phyloP scores from a whole-genome alignment of 2,888 invertebrate species.

The Caenorhabditis imperialis region DNA sequence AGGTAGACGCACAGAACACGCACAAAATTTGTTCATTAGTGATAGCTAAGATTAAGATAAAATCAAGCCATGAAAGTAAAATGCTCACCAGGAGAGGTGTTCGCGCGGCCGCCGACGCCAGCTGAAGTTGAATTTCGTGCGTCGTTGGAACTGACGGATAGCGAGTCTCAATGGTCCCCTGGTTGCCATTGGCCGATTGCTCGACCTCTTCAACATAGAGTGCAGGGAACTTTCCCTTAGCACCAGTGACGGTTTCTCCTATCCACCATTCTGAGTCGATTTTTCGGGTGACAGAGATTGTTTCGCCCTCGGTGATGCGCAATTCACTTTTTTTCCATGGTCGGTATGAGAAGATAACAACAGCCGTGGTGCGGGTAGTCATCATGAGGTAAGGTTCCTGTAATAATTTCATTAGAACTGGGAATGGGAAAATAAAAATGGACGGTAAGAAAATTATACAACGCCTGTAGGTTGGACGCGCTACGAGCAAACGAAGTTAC shows the following conservation, averaged over 20 bases:
- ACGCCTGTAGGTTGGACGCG: too few species aligned
- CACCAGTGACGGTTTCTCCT: slow-evolving; percentile 82
- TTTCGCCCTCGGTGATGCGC: slow-evolving; percentile 92
- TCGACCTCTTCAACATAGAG: slow-evolving; percentile 86
- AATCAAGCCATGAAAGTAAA: too few species aligned
- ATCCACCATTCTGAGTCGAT: slow-evolving; percentile 99
- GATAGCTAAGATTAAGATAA: too few species aligned
- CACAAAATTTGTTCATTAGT: too few species aligned
- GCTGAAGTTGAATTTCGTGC: slow-evolving; percentile 11
- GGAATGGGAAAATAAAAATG: too few species aligned
- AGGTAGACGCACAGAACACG: too few species aligned
- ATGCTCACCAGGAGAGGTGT: slow-evolving; percentile 33
- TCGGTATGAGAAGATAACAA: slow-evolving; percentile 89
- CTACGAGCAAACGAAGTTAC: too few species aligned
- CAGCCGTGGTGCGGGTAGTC: slow-evolving; percentile 81
- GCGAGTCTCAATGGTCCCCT: slow-evolving; percentile 48
- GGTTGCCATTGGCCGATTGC: slow-evolving; percentile 52
- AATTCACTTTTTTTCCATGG: slow-evolving; percentile 97
- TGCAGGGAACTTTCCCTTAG: slow-evolving; percentile 94
- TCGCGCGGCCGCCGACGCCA: slow-evolving; percentile 6
- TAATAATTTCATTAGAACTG: too few species aligned
- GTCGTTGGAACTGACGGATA: slow-evolving; percentile 31
- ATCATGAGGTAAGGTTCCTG: slow-evolving; percentile 50
- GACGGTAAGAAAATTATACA: too few species aligned
- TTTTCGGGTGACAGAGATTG: slow-evolving; percentile 95